A percentile compares a stretch with the other conserved stretches of the same genome.
These are phyloP conservation scores for Philopedon plagiatum DNA, from an alignment of 2,888 invertebrate genomes.

Conservation along the genomic window DNA sequence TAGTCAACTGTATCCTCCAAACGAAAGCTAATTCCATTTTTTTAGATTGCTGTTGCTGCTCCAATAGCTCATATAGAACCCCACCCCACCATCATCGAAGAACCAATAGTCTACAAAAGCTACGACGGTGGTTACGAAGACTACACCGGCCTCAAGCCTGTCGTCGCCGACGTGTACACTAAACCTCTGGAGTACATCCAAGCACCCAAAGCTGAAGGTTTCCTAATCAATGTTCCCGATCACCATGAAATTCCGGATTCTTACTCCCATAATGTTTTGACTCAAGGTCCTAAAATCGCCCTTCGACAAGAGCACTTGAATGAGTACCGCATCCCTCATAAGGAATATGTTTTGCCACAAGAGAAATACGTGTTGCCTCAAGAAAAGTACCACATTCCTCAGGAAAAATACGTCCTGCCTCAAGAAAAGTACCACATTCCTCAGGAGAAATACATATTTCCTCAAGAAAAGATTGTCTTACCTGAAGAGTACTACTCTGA, in stretches of 20 bases:
- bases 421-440: constrained; percentile 1
- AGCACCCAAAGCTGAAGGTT: constrained; percentile 36
- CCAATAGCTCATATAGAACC: constrained; percentile 31
- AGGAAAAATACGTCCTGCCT: constrained; percentile 23
- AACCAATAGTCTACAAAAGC: constrained; percentile 50
- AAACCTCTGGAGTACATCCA: constrained; percentile 41
- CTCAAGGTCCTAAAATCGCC: constrained; percentile 22
- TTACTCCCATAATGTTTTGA: not conserved
- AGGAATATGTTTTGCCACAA: constrained; percentile 19
- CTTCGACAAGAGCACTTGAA: constrained; percentile 26
- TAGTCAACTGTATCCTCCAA: too few species aligned
- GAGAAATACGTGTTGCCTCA: constrained; percentile 18
- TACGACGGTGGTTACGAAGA: constrained; percentile 58
- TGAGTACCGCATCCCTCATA: constrained; percentile 15
- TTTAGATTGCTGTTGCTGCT: constrained; percentile 40
- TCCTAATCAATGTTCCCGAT: constrained; percentile 41
- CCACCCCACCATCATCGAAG: constrained; percentile 33
- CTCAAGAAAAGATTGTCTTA: constrained; percentile 10
- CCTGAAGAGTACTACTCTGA: constrained; percentile 12
- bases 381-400: constrained; percentile 10
- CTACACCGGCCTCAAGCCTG: constrained; percentile 51
- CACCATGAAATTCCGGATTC: constrained; percentile 19
- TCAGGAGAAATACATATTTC: constrained; percentile 11
- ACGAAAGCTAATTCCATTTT: not conserved
- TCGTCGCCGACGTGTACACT: constrained; percentile 42